These are phyloP conservation scores for Nebria brevicollis DNA, from an alignment of 2,888 invertebrate species.

Conservation along the genomic window DNA sequence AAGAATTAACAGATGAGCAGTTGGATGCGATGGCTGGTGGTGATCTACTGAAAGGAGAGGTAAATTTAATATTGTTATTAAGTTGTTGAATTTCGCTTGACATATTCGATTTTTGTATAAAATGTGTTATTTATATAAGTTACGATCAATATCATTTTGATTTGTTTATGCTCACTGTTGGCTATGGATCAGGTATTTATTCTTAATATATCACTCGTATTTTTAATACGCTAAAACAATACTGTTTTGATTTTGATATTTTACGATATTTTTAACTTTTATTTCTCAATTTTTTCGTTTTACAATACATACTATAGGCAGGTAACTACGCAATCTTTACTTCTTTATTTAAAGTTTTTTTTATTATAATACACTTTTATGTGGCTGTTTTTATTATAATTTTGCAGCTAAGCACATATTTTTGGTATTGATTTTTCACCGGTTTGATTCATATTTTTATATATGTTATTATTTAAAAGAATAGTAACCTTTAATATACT, in stretches of 20 bases:
- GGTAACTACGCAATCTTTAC: too few species aligned
- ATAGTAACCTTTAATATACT: too few species aligned
- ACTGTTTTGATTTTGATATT: neutral
- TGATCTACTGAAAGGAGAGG: constrained; percentile 93
- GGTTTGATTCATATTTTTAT: too few species aligned
- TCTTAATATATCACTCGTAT: neutral
- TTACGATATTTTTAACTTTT: neutral
- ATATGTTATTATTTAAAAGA: too few species aligned
- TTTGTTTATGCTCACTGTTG: constrained; percentile 41
- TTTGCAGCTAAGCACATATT: too few species aligned
- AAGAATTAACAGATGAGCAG: constrained; percentile 96
- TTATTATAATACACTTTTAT: too few species aligned
- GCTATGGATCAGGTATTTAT: constrained; percentile 45
- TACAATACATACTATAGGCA: neutral
- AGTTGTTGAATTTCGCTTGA: neutral
- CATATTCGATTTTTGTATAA: neutral
- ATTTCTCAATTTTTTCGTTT: neutral
- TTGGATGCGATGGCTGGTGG: constrained; percentile 97
- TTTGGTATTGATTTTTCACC: too few species aligned
- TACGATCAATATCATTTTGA: constrained; percentile 38
- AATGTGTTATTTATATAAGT: constrained; percentile 15
- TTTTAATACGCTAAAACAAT: neutral
- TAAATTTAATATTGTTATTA: constrained; percentile 58
- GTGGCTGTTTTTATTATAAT: too few species aligned
- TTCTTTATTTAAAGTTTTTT: too few species aligned